phyloP scores from a whole-genome alignment of 2,888 invertebrate species.

The Spilosoma lubricipeda region DNA sequence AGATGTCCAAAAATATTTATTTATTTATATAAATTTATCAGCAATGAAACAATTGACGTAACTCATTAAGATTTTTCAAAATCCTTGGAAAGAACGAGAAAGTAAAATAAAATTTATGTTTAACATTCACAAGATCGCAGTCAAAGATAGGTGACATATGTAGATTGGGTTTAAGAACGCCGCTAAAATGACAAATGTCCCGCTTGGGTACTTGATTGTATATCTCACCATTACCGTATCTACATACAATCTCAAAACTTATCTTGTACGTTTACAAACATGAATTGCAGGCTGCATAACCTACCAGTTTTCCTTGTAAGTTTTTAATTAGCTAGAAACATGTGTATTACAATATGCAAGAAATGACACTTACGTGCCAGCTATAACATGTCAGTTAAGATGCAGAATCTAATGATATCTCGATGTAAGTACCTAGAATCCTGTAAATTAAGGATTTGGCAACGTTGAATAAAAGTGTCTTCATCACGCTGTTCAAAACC shows the following conservation, averaged over 20 bases:
- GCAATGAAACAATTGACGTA: neutral
- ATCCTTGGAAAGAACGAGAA: neutral
- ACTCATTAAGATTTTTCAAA: neutral
- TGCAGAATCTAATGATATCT: too few species aligned
- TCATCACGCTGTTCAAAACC: neutral
- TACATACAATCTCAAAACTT: neutral
- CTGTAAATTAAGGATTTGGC: neutral
- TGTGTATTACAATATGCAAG: neutral
- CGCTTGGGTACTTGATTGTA: neutral
- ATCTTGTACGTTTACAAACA: conserved; percentile 19
- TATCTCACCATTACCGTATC: neutral
- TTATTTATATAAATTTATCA: neutral
- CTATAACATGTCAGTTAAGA: conserved; percentile 18
- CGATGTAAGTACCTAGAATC: neutral
- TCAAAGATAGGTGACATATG: neutral
- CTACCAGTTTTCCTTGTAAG: conserved; percentile 35
- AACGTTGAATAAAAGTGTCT: neutral
- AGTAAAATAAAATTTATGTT: neutral
- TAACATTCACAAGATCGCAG: neutral
- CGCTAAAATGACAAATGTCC: conserved; percentile 1
- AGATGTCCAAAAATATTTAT: too few species aligned
- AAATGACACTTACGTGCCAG: conserved; percentile 1
- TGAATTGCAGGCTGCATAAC: conserved; percentile 15
- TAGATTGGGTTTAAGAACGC: neutral
- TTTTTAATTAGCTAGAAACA: conserved; percentile 30